Percentiles rank a stretch among this genome's conserved stretches.
Evolutionary conservation across 1,140 invertebrate species (phyloP).

Genomic region (Papilio machaon): DNA sequence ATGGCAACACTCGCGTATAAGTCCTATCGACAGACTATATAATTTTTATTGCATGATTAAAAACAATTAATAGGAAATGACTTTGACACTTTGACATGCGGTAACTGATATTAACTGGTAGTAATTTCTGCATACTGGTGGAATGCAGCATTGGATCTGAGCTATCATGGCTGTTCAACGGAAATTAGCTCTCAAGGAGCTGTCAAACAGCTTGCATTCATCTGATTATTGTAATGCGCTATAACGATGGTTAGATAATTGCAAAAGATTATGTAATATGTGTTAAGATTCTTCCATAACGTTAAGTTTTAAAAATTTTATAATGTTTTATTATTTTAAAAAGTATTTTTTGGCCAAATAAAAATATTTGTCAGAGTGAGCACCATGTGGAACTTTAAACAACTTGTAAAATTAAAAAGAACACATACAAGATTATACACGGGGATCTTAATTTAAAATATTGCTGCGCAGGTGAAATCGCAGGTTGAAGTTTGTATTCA

Average conservation of each 20-base stretch:
- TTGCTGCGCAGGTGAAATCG: conserved; percentile 38
- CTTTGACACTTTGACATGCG: conserved; percentile 14
- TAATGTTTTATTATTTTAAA: background rate
- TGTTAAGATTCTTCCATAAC: background rate
- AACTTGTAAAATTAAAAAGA: background rate
- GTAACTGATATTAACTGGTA: conserved; percentile 13
- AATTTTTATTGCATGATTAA: conserved; percentile 2
- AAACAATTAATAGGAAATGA: conserved; percentile 15
- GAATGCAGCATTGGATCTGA: background rate
- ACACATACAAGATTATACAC: background rate
- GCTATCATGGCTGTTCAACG: conserved; percentile 23
- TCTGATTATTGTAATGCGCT: conserved; percentile 28
- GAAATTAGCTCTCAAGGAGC: conserved; percentile 19
- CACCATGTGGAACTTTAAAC: background rate
- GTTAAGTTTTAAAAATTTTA: background rate
- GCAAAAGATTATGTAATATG: conserved; percentile 25
- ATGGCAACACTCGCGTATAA: background rate
- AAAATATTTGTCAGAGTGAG: background rate
- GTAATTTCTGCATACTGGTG: conserved; percentile 23
- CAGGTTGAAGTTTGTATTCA: conserved; percentile 51
- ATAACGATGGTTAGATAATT: conserved; percentile 27
- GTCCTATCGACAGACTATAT: background rate
- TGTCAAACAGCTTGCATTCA: conserved; percentile 26
- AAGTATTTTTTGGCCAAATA: background rate
- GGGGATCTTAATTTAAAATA: conserved; percentile 20